These are phyloP conservation scores for Nasonia vitripennis DNA, from an alignment of 1,140 invertebrate genomes.

Conservation along the genomic window DNA sequence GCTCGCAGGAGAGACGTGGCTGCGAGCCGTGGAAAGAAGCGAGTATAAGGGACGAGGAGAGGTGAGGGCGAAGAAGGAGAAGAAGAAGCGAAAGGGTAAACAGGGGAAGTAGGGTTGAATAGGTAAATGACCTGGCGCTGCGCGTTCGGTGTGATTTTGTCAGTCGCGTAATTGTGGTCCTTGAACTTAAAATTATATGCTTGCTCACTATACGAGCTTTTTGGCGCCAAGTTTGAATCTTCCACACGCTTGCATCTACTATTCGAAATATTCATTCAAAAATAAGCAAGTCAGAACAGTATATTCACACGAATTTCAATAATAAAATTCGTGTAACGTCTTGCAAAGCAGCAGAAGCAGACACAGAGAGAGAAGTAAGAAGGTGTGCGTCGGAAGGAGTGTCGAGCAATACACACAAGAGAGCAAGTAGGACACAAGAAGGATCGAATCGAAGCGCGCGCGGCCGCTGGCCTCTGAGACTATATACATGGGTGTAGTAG, in stretches of 20 bases:
- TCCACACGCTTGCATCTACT: too few relatives aligned
- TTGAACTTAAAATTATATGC: too few relatives aligned
- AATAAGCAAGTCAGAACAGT: too few relatives aligned
- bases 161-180: too few relatives aligned
- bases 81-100: conserved; percentile 7
- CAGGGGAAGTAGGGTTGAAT: background rate
- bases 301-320: too few relatives aligned
- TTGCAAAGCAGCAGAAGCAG: too few relatives aligned
- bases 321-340: too few relatives aligned
- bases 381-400: too few relatives aligned
- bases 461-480: background rate
- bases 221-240: too few relatives aligned
- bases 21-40: background rate
- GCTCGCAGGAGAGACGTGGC: background rate
- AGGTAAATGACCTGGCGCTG: conserved; percentile 1
- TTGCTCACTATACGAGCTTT: too few relatives aligned
- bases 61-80: background rate
- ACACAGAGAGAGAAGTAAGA: too few relatives aligned
- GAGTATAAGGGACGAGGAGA: background rate
- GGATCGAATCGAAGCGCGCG: background rate
- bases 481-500: background rate
- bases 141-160: background rate
- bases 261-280: too few relatives aligned
- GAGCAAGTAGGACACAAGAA: background rate
- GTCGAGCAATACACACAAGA: background rate